Evolutionary conservation across 2,888 invertebrate species (phyloP).

Genomic region (Chloromyia formosa): DNA sequence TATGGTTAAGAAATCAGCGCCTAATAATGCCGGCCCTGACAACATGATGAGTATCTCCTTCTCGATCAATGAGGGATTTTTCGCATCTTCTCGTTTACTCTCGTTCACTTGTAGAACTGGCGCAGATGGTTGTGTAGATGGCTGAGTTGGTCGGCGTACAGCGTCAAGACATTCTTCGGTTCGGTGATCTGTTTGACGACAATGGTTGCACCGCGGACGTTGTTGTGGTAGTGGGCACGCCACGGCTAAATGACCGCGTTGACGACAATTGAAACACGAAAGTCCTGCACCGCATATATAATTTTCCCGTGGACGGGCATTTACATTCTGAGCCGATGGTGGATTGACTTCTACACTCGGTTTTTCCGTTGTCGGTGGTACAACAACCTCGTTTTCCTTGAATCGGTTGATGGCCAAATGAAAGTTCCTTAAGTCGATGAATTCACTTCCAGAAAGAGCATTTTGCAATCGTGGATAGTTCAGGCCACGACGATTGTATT

Average conservation of each 20-base stretch:
- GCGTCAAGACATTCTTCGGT: too few species aligned
- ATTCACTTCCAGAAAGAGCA: neutral
- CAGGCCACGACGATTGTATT: neutral
- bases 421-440: neutral
- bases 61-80: too few species aligned
- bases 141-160: too few species aligned
- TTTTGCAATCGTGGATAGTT: conserved; percentile 6
- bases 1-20: too few species aligned
- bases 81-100: too few species aligned
- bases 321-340: too few species aligned
- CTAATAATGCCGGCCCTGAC: too few species aligned
- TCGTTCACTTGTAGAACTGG: too few species aligned
- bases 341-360: too few species aligned
- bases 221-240: neutral
- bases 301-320: neutral
- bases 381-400: neutral
- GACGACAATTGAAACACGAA: conserved; percentile 1
- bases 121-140: too few species aligned
- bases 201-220: neutral
- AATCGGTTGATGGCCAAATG: neutral
- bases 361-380: too few species aligned
- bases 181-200: neutral
- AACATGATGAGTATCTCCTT: too few species aligned
- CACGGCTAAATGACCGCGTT: neutral
- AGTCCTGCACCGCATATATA: neutral